A percentile compares a stretch with the other conserved stretches of the same genome.
These are phyloP conservation scores for Propithecus coquereli DNA, from an alignment of 2,113 vertebrate genomes.

Conservation along the genomic window DNA sequence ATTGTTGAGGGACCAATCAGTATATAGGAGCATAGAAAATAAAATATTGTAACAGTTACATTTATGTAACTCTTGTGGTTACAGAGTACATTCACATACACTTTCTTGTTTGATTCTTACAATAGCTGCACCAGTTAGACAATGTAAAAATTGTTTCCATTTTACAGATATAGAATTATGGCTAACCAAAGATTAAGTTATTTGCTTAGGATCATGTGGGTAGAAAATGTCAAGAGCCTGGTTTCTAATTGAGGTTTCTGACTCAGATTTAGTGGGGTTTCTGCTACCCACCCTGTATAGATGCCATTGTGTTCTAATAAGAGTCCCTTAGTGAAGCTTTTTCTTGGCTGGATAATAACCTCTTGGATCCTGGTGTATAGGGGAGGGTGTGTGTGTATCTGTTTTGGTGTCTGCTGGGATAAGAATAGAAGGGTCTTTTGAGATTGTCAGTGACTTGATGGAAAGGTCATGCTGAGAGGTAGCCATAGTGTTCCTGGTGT, in stretches of 20 bases:
- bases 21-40: neutral
- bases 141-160: conserved; percentile 14
- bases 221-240: neutral
- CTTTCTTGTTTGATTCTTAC: neutral
- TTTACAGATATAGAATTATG: neutral
- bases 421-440: neutral
- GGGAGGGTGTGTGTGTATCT: neutral
- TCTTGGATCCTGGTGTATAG: neutral
- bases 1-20: neutral
- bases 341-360: neutral
- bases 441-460: neutral
- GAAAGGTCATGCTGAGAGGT: neutral
- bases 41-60: neutral
- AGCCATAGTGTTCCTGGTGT: neutral
- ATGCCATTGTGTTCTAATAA: neutral
- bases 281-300: neutral
- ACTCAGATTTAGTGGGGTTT: neutral
- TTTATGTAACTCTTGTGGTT: neutral
- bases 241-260: neutral
- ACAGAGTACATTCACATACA: neutral
- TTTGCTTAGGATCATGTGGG: neutral
- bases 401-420: neutral
- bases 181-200: neutral
- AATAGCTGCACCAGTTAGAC: neutral
- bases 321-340: neutral